Evolutionary conservation across 2,113 vertebrate species (phyloP).

Genomic region (Chaetops frenatus): DNA sequence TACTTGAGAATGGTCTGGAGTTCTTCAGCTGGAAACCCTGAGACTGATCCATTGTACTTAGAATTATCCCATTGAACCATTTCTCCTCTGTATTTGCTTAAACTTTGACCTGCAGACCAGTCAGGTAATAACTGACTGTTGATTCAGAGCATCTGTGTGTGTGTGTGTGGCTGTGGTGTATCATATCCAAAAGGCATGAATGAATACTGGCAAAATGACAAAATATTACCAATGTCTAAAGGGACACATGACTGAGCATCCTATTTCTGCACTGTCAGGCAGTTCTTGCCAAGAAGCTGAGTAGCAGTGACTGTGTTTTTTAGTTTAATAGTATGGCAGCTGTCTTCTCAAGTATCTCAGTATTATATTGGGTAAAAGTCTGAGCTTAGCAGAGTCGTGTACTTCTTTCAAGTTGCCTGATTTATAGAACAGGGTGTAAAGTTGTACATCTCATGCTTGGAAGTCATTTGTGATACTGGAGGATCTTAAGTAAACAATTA

Average conservation of each 20-base stretch:
- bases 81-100: background rate
- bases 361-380: background rate
- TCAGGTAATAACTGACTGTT: background rate
- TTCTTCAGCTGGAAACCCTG: background rate
- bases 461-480: background rate
- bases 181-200: constrained; percentile 16
- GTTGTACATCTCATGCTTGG: background rate
- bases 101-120: background rate
- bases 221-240: background rate
- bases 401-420: background rate
- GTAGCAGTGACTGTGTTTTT: background rate
- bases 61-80: background rate
- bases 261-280: background rate
- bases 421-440: background rate
- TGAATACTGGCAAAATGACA: constrained; percentile 31
- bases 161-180: background rate
- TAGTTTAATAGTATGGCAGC: background rate
- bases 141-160: background rate
- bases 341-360: background rate
- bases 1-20: background rate
- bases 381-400: background rate
- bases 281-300: constrained; percentile 18
- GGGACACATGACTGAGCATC: constrained; percentile 15
- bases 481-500: background rate
- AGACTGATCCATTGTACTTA: background rate